A percentile compares a stretch with the other conserved stretches of the same genome.
Conservation (phyloP, 1,140 invertebrate genomes). For the Eubasilissa regina region DNA sequence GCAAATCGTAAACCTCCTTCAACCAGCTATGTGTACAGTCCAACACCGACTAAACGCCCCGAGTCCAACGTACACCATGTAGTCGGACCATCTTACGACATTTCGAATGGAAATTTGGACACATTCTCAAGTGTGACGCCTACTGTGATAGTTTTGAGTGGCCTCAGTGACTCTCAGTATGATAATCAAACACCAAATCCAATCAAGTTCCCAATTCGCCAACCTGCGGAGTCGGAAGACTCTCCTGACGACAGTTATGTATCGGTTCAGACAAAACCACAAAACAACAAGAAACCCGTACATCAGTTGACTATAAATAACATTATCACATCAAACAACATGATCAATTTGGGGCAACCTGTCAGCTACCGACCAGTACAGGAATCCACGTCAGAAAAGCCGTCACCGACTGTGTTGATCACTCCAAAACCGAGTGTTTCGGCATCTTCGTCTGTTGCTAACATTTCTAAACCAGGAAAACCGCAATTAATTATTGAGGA, state of each 20-base stretch:
- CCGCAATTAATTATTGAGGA: not conserved
- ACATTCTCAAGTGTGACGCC: slow-evolving; percentile 76
- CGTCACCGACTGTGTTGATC: slow-evolving; percentile 73
- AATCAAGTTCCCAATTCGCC: slow-evolving; percentile 58
- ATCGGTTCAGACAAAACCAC: no score
- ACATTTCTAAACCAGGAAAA: not conserved
- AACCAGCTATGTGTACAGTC: slow-evolving; percentile 62
- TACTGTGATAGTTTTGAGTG: slow-evolving; percentile 81
- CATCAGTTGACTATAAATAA: no score
- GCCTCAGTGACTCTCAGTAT: slow-evolving; percentile 63
- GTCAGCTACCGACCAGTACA: slow-evolving; percentile 53
- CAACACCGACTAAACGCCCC: slow-evolving; percentile 55
- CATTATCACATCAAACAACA: slow-evolving; percentile 71
- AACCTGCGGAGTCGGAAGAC: slow-evolving; percentile 55
- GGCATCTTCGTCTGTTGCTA: slow-evolving; percentile 63
- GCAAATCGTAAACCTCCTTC: slow-evolving; percentile 55
- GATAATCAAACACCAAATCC: slow-evolving; percentile 65
- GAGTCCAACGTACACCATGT: slow-evolving; percentile 56
- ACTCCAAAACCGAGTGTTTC: slow-evolving; percentile 75
- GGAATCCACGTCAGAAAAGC: slow-evolving; percentile 66
- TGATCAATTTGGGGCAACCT: slow-evolving; percentile 66
- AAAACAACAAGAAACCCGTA: no score
- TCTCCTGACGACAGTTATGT: slow-evolving; percentile 55
- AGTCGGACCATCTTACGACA: slow-evolving; percentile 52
- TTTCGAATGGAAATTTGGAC: slow-evolving; percentile 59